Evolutionary conservation across 2,888 invertebrate species (phyloP), one percentile per base, ranked within the genome.

Genomic region (Hemithea aestivaria): DNA sequence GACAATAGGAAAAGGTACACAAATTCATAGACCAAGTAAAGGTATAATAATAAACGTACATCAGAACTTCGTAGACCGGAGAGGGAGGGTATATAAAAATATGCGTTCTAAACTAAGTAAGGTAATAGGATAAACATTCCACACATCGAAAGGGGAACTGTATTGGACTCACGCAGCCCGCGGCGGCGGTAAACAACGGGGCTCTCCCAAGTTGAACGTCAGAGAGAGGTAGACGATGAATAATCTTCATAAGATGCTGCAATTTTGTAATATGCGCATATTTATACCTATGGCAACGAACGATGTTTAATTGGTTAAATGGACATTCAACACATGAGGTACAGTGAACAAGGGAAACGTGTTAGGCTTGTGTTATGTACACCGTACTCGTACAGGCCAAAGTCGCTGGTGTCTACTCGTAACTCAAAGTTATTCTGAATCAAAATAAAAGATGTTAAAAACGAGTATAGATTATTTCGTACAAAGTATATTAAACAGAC

Each of bases 241-340:
- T 90, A 91, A 85, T 90, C 91, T 89, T 91, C 91, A 88, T 88
- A 90, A 82, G 91, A 90, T 87, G 90, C 91, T 91, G 91, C 88
- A 90, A 90, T 81, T 83, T 83, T 84, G 82, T 83, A 84, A 84
- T 71, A 84, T 82, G 83, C 80, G 71, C 80, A 84, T 80, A 83
- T 81, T 84, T 84, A 84, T 78, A 84, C 84, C 83, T 84, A 84
- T 75, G 77, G 82, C 81, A 83, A 83, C 59, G 80, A 83, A 83
- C 59, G 80, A 82, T 61, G 77, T 73, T 67, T 50, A 75, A 80
- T 78, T 69, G 75, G 75, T 82, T 82, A 79, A 41, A 71, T 67
- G 65, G 62, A 58, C 59, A 61, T 65, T 63, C 59, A 48, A 56
- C 39, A 40, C 31, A 40, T 38, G 41, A 35, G 32, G 46, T 48